Percentiles rank a stretch among this genome's conserved stretches.
Conservation (phyloP, 2,888 invertebrate genomes). For the Drosophila histrio region DNA sequence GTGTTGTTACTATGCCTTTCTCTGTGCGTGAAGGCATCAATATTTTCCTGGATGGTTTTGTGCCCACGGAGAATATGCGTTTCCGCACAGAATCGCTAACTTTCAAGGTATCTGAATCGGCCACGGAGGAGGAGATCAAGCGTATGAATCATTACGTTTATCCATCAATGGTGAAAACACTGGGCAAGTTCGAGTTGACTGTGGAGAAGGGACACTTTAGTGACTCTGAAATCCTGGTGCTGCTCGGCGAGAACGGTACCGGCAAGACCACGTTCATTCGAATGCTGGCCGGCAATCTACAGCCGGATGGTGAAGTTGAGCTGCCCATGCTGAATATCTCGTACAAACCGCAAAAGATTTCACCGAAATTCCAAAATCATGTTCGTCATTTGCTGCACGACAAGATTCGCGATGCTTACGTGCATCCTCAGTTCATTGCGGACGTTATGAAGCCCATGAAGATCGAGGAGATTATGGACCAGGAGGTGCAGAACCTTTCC, state of each 20-base stretch:
- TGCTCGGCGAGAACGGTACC: conserved; percentile 98
- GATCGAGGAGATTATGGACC: conserved; percentile 98
- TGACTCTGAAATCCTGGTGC: conserved; percentile 99
- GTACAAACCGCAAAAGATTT: conserved; percentile 99
- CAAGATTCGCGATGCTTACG: conserved; percentile 98
- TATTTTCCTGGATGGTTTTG: conserved; percentile 99
- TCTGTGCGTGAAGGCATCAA: conserved; percentile 99
- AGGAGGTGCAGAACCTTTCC: conserved; percentile 98
- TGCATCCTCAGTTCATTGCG: conserved; percentile 98
- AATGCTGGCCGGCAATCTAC: conserved; percentile 98
- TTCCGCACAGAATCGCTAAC: conserved; percentile 98
- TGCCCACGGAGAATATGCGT: conserved; percentile 99
- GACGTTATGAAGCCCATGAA: conserved; percentile 99
- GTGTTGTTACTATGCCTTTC: conserved; percentile 99
- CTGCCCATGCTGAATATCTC: conserved; percentile 96
- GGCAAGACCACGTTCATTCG: conserved; percentile 99
- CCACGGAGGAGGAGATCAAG: conserved; percentile 98
- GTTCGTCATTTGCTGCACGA: conserved; percentile 97
- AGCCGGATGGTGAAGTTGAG: conserved; percentile 90
- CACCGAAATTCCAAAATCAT: conserved; percentile 97
- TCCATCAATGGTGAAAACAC: conserved; percentile 94
- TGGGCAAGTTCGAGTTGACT: conserved; percentile 89
- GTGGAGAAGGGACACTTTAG: conserved; percentile 97
- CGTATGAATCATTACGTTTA: conserved; percentile 98
- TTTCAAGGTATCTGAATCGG: conserved; percentile 99